These are phyloP conservation scores for Oscheius sp. DNA, from an alignment of 2,888 invertebrate species.

Conservation along the genomic window DNA sequence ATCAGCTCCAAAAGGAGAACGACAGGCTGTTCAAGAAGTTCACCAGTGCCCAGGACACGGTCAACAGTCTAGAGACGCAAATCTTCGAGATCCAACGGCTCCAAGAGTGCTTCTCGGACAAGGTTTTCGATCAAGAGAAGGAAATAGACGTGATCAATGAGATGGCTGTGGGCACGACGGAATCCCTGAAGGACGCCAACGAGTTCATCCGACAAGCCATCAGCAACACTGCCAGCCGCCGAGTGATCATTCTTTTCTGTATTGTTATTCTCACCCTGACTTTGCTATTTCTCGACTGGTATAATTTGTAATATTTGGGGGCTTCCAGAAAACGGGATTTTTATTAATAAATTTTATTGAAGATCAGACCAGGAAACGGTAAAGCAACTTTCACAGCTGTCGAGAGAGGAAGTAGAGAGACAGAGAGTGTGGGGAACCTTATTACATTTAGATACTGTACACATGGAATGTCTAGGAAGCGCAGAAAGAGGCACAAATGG, in stretches of 20 bases:
- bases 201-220: constrained; percentile 93
- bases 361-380: not conserved
- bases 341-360: not conserved
- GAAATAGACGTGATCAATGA: constrained; percentile 91
- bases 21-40: constrained; percentile 23
- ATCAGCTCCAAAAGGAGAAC: constrained; percentile 15
- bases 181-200: constrained; percentile 95
- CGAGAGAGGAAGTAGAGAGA: not conserved
- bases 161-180: constrained; percentile 89
- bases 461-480: constrained; percentile 36
- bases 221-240: constrained; percentile 93
- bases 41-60: constrained; percentile 21
- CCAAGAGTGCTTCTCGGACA: constrained; percentile 93
- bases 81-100: constrained; percentile 94
- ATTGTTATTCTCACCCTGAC: constrained; percentile 94
- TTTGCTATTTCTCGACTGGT: constrained; percentile 96
- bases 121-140: constrained; percentile 83
- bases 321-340: too few species aligned
- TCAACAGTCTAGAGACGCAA: constrained; percentile 78
- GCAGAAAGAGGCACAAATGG: constrained; percentile 18
- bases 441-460: constrained; percentile 28
- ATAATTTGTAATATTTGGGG: constrained; percentile 79
- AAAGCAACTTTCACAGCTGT: constrained; percentile 30
- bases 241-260: constrained; percentile 94
- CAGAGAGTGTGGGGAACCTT: not conserved